These are phyloP conservation scores for Penelope pileata DNA, from an alignment of 2,113 vertebrate genomes.

Conservation along the genomic window DNA sequence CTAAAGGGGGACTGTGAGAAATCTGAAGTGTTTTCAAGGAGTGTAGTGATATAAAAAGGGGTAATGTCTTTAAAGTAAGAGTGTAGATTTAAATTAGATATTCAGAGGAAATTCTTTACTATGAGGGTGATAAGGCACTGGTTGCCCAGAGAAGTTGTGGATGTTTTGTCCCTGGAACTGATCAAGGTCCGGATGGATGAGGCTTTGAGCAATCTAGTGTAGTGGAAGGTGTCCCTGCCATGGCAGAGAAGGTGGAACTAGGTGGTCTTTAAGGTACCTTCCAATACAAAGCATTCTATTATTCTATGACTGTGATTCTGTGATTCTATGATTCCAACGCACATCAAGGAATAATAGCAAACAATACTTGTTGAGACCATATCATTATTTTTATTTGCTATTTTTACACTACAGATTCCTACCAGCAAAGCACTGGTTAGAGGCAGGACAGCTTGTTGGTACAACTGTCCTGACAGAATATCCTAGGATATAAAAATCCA, in stretches of 20 bases:
- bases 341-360: background rate
- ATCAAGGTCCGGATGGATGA: background rate
- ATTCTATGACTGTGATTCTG: background rate
- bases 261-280: background rate
- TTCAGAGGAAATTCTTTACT: background rate
- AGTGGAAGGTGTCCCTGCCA: background rate
- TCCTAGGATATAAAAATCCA: background rate
- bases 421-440: background rate
- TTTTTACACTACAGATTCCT: background rate
- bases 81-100: background rate
- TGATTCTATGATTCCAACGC: background rate
- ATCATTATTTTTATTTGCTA: background rate
- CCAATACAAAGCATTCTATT: background rate
- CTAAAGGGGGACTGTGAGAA: background rate
- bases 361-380: background rate
- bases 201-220: background rate
- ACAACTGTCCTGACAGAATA: background rate
- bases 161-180: background rate
- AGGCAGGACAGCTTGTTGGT: background rate
- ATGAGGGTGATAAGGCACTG: background rate
- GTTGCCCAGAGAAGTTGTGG: background rate
- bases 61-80: background rate
- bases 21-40: background rate
- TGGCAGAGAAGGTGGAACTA: background rate
- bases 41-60: background rate